These are phyloP conservation scores for Arremon brunneinucha DNA, from an alignment of 2,797 vertebrate species.

Conservation along the genomic window DNA sequence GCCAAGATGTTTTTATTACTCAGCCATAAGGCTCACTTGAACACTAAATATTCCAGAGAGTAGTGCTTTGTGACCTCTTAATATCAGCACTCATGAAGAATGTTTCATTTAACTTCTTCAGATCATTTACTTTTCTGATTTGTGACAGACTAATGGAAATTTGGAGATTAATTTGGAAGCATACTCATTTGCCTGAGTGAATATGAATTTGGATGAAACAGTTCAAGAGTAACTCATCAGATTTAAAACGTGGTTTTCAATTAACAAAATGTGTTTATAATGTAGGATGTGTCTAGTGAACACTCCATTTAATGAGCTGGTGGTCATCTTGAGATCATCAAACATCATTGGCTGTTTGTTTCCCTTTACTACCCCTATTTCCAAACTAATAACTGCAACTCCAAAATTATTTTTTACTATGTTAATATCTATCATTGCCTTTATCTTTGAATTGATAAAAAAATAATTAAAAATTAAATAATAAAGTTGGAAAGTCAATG, in stretches of 20 bases:
- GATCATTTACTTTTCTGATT: constrained; percentile 47
- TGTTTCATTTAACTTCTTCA: constrained; percentile 49
- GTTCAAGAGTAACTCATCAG: background rate
- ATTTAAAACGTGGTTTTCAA: constrained; percentile 18
- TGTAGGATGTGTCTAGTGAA: constrained; percentile 20
- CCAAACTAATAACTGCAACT: background rate
- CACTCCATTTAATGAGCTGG: background rate
- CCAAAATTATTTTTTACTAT: background rate
- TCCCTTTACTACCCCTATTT: background rate
- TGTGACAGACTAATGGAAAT: constrained; percentile 39
- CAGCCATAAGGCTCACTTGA: constrained; percentile 10
- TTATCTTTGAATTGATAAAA: background rate
- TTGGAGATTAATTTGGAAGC: constrained; percentile 19
- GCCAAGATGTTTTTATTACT: background rate
- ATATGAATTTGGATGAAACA: constrained; percentile 19
- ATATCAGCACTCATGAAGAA: background rate
- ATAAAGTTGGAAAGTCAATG: background rate
- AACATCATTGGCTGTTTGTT: background rate
- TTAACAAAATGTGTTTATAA: constrained; percentile 45
- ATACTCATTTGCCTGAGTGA: constrained; percentile 15
- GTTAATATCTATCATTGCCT: background rate
- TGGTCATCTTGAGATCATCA: background rate
- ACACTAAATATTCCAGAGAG: constrained; percentile 24
- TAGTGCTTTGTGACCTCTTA: constrained; percentile 28
- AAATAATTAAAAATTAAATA: background rate